Conservation (phyloP, 2,888 invertebrate species). For the Drosophila paramelanica region DNA sequence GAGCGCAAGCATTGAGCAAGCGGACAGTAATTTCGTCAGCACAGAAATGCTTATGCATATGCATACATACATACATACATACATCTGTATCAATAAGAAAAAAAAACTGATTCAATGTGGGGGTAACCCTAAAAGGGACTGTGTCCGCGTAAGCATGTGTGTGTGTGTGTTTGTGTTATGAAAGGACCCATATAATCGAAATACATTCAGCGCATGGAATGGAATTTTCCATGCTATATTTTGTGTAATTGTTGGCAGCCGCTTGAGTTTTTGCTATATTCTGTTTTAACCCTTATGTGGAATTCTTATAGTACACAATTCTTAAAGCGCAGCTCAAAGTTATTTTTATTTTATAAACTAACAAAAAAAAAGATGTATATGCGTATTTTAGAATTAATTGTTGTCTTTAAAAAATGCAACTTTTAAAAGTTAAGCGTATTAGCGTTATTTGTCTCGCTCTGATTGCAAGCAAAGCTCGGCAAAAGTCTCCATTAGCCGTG, state of each 20-base stretch:
- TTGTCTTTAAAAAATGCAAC: background rate
- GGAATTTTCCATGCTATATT: conserved; percentile 82
- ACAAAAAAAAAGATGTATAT: too few species aligned
- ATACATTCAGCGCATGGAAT: conserved; percentile 58
- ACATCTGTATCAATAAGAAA: background rate
- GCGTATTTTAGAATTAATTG: too few species aligned
- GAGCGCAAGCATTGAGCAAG: background rate
- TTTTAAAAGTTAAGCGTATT: background rate
- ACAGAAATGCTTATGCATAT: too few species aligned
- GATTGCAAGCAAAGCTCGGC: conserved; percentile 6
- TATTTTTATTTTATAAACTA: too few species aligned
- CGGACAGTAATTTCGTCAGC: conserved; percentile 5
- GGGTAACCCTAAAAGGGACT: conserved; percentile 1
- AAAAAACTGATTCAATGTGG: conserved; percentile 5
- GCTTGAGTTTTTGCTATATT: conserved; percentile 17
- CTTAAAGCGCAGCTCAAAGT: background rate
- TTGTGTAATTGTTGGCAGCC: conserved; percentile 50
- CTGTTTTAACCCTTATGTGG: conserved; percentile 54
- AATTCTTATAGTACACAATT: background rate
- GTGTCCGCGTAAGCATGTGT: background rate
- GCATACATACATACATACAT: background rate
- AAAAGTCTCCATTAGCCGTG: conserved; percentile 25
- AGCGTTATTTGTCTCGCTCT: conserved; percentile 29
- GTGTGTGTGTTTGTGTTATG: conserved; percentile 20
- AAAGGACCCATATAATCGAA: conserved; percentile 29